Evolutionary conservation across 2,888 invertebrate species (phyloP).

Genomic region (Panopea generosa): DNA sequence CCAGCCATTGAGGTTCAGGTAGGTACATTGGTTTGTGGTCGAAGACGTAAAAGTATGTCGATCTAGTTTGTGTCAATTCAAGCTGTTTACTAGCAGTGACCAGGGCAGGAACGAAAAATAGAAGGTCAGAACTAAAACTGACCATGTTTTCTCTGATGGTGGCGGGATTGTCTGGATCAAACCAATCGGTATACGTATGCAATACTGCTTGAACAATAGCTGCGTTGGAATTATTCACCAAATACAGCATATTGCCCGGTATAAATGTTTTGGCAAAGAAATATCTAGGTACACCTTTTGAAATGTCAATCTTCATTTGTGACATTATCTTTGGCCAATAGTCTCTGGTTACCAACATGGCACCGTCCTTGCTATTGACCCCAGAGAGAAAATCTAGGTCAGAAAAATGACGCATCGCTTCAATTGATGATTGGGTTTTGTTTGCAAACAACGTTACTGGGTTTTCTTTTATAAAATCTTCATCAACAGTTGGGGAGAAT

Average conservation of each 20-base stretch:
- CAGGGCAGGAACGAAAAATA: conserved; percentile 97
- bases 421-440: conserved; percentile 91
- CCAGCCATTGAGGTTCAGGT: conserved; percentile 75
- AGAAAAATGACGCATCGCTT: conserved; percentile 87
- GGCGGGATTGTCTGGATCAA: conserved; percentile 87
- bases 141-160: conserved; percentile 94
- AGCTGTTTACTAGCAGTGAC: conserved; percentile 20
- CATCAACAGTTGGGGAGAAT: conserved; percentile 95
- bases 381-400: conserved; percentile 53
- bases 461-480: conserved; percentile 93
- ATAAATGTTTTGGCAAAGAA: conserved; percentile 26
- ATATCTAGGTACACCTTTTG: conserved; percentile 25
- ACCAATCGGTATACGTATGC: conserved; percentile 39
- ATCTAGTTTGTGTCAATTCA: conserved; percentile 87
- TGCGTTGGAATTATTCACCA: not conserved
- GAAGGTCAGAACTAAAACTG: conserved; percentile 96
- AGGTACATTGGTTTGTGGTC: conserved; percentile 63
- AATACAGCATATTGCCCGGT: conserved; percentile 2
- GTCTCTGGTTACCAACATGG: not conserved
- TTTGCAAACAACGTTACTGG: conserved; percentile 93
- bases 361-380: conserved; percentile 48
- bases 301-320: conserved; percentile 7
- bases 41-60: conserved; percentile 69
- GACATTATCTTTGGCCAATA: too few species aligned
- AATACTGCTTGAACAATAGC: conserved; percentile 28